Evolutionary conservation across 2,113 vertebrate species (phyloP), one percentile per base, ranked within the genome.

Genomic region (Aptenodytes forsteri): DNA sequence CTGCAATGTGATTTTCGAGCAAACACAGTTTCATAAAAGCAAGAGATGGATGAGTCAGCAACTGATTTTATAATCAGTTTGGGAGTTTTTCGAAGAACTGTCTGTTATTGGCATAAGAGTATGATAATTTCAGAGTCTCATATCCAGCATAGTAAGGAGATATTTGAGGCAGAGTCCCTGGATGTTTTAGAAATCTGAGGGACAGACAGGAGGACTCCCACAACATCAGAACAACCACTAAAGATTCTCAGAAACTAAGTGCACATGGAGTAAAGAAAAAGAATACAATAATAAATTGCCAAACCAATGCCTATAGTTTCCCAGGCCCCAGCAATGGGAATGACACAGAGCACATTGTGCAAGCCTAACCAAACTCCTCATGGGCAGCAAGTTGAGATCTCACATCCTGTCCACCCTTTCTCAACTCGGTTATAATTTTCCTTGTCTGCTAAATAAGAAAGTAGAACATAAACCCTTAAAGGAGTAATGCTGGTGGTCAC

Each of bases 11-110:
- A 82, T 55, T 84, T 92, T 84, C 87, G 50, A 85, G 52, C 52
- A 79, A 89, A 44, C 16, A 50, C 2, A 23, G 29, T 55, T 91
- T 84, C 64, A 84, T 55, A 89, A 94, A 93, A 89, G 47, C 34
- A 71, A 93, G 40, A 86, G 25, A 91, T 69, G 59, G 40, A 89
- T 91, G 93, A 96, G 50, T 89, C 89, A 96, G 77, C 64, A 49
- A 26, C 14, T 47, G 38, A 81, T 92, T 92, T 75, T 73, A 38
- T 64, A 89, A 87, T 55, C 9, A 29, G 3, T 29, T 87, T 83
- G 42, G 29, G 50, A 84, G 10, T 47, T 40, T 89, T 94, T 54
- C 71, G 14, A 82, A 79, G 47, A 90, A 67, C 19, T 46, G 6
- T 22, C 36, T 76, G 11, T 72, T 77, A 38, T 8, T 89, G 50